phyloP scores from a whole-genome alignment of 2,888 invertebrate genomes.

The Drosophila parthenogenetica region DNA sequence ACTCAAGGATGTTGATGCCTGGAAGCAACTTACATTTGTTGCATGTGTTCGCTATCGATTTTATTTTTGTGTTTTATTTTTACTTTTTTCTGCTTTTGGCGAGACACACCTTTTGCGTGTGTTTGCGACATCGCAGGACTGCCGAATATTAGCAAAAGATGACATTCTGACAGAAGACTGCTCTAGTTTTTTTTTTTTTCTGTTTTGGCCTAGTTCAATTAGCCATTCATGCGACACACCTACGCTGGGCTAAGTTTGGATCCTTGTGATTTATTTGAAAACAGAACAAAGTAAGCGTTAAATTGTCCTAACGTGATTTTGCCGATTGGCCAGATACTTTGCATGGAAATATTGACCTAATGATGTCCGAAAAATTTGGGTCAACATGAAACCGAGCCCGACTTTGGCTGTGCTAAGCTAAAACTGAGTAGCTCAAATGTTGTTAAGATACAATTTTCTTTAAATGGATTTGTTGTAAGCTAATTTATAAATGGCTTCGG shows the following conservation, averaged over 20 bases:
- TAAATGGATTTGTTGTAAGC: too few relatives aligned
- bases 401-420: not conserved
- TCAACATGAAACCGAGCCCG: slow-evolving; percentile 6
- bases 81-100: not conserved
- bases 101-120: slow-evolving; percentile 32
- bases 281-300: slow-evolving; percentile 23
- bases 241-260: not conserved
- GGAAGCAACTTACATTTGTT: slow-evolving; percentile 9
- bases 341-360: slow-evolving; percentile 34
- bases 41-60: slow-evolving; percentile 45
- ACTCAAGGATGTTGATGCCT: slow-evolving; percentile 19
- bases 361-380: slow-evolving; percentile 15
- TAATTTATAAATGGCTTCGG: too few relatives aligned
- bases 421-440: too few relatives aligned
- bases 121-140: slow-evolving; percentile 16
- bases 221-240: slow-evolving; percentile 13
- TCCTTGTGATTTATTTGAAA: slow-evolving; percentile 34
- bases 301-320: slow-evolving; percentile 52
- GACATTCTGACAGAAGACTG: slow-evolving; percentile 24
- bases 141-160: slow-evolving; percentile 18
- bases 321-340: slow-evolving; percentile 23
- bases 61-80: slow-evolving; percentile 15
- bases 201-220: slow-evolving; percentile 26
- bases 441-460: too few relatives aligned
- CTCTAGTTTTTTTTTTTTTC: slow-evolving; percentile 2